These are phyloP conservation scores for Salvelinus alpinus DNA, from an alignment of 2,113 vertebrate species.

Conservation along the genomic window DNA sequence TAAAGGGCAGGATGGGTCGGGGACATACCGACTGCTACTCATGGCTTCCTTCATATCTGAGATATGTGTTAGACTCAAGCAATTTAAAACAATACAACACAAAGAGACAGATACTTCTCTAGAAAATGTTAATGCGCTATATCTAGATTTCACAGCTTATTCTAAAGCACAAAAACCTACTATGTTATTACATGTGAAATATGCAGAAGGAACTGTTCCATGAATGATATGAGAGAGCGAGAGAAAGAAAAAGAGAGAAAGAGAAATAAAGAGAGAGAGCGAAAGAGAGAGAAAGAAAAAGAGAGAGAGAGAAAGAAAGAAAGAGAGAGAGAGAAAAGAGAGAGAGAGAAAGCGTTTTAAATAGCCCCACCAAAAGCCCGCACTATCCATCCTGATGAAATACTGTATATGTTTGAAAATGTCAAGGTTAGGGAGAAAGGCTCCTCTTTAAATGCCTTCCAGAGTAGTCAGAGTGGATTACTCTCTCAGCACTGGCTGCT, in stretches of 20 bases:
- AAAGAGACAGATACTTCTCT: no score
- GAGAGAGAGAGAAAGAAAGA: background rate
- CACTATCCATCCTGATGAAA: background rate
- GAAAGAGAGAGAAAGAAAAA: no score
- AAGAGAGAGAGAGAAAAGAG: background rate
- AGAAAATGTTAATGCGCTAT: no score
- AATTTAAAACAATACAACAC: no score
- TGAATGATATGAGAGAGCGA: background rate
- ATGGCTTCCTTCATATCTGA: no score
- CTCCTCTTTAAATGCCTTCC: slow-evolving; percentile 23
- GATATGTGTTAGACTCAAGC: no score
- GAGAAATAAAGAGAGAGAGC: no score
- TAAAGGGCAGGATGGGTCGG: background rate
- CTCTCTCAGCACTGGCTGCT: slow-evolving; percentile 10
- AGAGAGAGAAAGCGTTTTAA: background rate
- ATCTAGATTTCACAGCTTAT: background rate
- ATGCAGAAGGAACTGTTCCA: background rate
- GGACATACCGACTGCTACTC: background rate
- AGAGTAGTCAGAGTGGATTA: slow-evolving; percentile 29
- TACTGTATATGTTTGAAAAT: slow-evolving; percentile 3
- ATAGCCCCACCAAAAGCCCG: background rate
- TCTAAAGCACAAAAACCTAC: background rate
- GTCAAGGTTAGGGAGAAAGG: slow-evolving; percentile 24
- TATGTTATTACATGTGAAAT: background rate
- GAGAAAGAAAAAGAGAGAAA: no score